A percentile compares a stretch with the other conserved stretches of the same genome.
Evolutionary conservation across 2,113 vertebrate genomes (phyloP).

Genomic region (Oreochromis tanganicae): DNA sequence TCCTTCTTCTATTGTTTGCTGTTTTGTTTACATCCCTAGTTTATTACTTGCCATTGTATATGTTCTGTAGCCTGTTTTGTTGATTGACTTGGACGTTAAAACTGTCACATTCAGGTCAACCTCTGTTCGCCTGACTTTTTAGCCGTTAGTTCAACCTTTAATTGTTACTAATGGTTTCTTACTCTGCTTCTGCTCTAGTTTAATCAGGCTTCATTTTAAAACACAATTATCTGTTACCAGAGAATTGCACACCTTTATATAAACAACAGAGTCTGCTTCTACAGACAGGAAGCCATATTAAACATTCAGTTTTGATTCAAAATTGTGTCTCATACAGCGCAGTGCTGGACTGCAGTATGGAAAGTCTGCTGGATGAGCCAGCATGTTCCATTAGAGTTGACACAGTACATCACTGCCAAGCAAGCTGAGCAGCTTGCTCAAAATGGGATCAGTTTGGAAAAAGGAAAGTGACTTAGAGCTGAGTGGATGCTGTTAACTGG

Average conservation of each 20-base stretch:
- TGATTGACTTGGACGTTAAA: neutral
- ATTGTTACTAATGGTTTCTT: neutral
- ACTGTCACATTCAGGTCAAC: neutral
- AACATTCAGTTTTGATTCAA: neutral
- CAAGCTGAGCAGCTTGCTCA: neutral
- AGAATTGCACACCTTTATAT: neutral
- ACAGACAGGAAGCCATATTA: neutral
- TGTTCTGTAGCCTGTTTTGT: neutral
- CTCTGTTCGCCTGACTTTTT: neutral
- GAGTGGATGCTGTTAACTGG: constrained; percentile 18
- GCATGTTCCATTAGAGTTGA: neutral
- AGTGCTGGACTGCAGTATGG: neutral
- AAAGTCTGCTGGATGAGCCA: neutral
- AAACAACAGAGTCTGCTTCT: neutral
- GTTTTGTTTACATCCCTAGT: neutral
- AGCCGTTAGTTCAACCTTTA: neutral
- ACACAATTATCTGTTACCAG: neutral
- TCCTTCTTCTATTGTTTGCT: neutral
- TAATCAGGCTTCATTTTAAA: neutral
- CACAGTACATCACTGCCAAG: neutral
- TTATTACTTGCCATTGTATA: neutral
- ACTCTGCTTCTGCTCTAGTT: neutral
- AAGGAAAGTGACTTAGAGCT: constrained; percentile 4
- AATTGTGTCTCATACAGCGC: neutral
- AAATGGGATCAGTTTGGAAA: constrained; percentile 10